phyloP scores from a whole-genome alignment of 2,797 vertebrate genomes.

The Choloepus didactylus region DNA sequence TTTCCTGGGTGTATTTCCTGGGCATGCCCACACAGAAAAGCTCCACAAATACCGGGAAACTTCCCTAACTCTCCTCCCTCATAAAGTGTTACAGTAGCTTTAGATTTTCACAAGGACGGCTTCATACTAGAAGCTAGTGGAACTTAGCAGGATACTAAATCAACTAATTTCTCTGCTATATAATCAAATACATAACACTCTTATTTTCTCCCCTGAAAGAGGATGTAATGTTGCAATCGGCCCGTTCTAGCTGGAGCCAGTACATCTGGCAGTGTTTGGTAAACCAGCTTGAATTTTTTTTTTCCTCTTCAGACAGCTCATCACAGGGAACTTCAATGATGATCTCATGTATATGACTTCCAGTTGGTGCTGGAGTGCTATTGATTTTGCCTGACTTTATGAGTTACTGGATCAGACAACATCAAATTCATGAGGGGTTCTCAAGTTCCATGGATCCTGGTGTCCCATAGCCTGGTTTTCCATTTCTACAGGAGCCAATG shows the following conservation, averaged over 20 bases:
- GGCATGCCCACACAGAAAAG: not conserved
- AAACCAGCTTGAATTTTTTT: not conserved
- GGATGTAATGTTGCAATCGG: not conserved
- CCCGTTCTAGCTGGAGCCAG: not conserved
- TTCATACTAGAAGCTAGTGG: not conserved
- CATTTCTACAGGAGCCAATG: not conserved
- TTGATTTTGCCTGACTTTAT: not conserved
- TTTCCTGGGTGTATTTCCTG: not conserved
- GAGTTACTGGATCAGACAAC: not conserved
- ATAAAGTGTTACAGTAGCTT: not conserved
- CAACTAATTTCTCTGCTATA: not conserved
- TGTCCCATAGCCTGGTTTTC: not conserved
- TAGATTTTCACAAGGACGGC: not conserved
- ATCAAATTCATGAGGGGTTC: not conserved
- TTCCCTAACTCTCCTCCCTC: not conserved
- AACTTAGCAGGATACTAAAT: not conserved
- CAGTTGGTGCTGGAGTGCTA: not conserved
- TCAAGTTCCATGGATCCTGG: not conserved
- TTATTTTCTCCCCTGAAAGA: not conserved
- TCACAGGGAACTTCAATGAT: not conserved
- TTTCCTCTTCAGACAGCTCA: not conserved
- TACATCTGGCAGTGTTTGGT: not conserved
- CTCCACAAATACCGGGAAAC: not conserved
- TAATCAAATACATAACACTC: not conserved
- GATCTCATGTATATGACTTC: not conserved